Base-by-base conservation (phyloP, 2,888 invertebrate species). In the Acleris emargana region DNA sequence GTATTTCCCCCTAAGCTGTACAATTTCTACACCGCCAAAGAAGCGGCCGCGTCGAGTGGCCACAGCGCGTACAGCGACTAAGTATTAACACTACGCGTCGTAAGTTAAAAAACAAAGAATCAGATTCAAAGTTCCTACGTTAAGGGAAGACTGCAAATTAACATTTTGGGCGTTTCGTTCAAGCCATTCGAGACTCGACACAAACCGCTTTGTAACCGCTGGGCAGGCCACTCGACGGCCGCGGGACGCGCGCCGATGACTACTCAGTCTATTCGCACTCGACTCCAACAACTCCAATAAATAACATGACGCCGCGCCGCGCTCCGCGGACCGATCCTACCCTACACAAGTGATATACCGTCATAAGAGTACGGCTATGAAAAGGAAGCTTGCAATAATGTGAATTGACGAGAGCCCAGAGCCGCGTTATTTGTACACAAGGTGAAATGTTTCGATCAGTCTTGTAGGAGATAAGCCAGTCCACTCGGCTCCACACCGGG, bases 361-460 rank as follows among this genome's bases (percentile, higher is more conserved):
- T 45, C 58, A 67, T 63, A 52, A 63, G 51, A 67, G 57, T 58
- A 58, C 42, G 57, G 51, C 28, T 50, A 61, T 54, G 58, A 66
- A 67, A 62, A 54, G 52, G 58, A 49, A 62, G 59, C 62, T 59
- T 50, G 64, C 61, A 61, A 68, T 42, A 57, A 53, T 58, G 60
- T 57, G 83, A 90, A 91, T 90, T 91, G 91, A 91, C 91, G 85
- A 76, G 81, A 82, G 82, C 80, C 84, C 84, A 76, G 79, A 85
- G 80, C 75, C 80, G 77, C 78, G 77, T 60, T 38, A 6, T 77
- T 77, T 79, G 80, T 82, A 85, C 83, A 82, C 80, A 77, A 83
- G 82, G 83, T 87, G 87, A 87, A 83, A 86, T 85, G 86, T 88
- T 82, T 78, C 86, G 79, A 83, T 91, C 91, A 91, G 91, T 91